A percentile compares a stretch with the other conserved stretches of the same genome.
Conservation (phyloP, 2,113 vertebrate genomes). For the Aepyceros melampus region DNA sequence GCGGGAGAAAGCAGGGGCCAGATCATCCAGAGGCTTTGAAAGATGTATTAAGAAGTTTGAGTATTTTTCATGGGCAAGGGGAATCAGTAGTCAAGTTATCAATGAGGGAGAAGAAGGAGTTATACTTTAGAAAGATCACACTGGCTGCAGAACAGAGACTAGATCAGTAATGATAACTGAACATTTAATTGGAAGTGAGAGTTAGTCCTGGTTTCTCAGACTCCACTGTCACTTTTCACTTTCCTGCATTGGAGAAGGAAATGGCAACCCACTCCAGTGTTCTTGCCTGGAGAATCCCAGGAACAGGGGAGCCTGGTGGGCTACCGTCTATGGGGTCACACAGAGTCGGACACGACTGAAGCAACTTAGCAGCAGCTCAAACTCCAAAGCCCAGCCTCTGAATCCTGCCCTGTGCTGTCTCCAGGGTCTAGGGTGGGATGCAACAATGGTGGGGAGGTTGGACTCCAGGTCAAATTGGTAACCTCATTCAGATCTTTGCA, state of each 20-base stretch:
- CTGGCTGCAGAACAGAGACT: not conserved
- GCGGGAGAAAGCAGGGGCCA: not conserved
- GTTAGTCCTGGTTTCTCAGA: not conserved
- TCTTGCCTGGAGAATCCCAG: no score
- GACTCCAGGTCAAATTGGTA: not conserved
- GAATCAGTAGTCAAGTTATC: not conserved
- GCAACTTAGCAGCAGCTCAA: not conserved
- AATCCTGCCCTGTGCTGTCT: not conserved
- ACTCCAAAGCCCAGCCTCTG: not conserved
- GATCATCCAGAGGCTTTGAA: not conserved
- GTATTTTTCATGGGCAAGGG: not conserved
- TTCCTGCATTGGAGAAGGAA: no score
- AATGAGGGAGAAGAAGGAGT: not conserved
- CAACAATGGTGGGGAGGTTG: fast-evolving
- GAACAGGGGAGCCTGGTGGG: no score
- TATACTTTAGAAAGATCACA: not conserved
- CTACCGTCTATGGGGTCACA: no score
- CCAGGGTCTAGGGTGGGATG: no score
- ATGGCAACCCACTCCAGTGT: no score
- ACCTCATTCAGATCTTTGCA: not conserved
- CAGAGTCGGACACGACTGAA: no score
- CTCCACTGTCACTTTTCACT: not conserved
- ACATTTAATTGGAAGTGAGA: not conserved
- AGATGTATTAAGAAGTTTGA: not conserved
- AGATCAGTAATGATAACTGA: not conserved